A percentile compares a stretch with the other conserved stretches of the same genome.
Conservation (phyloP, 2,888 invertebrate species). For the Amiota minor region DNA sequence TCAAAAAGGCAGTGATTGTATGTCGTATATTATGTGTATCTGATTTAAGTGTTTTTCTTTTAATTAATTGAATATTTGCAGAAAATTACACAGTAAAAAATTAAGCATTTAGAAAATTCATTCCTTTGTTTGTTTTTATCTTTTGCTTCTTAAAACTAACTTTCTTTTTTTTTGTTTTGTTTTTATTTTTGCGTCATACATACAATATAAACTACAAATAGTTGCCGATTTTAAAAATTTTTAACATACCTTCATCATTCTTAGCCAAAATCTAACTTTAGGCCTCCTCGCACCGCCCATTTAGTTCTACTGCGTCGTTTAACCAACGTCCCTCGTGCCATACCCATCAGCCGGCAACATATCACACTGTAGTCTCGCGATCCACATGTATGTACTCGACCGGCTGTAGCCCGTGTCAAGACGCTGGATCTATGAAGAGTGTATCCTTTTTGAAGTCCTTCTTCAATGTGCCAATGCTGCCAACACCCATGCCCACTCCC, state of each 20-base stretch:
- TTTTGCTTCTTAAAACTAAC: background rate
- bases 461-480: slow-evolving; percentile 75
- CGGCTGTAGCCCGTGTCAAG: slow-evolving; percentile 92
- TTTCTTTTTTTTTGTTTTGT: slow-evolving; percentile 3
- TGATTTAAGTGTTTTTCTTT: background rate
- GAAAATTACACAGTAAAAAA: background rate
- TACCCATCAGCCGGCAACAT: slow-evolving; percentile 68
- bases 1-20: slow-evolving; percentile 69
- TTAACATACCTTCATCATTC: slow-evolving; percentile 21
- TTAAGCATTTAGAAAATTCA: slow-evolving; percentile 32
- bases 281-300: slow-evolving; percentile 10
- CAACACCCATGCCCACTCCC: slow-evolving; percentile 38
- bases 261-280: slow-evolving; percentile 11
- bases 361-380: slow-evolving; percentile 93
- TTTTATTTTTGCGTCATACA: background rate
- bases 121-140: background rate
- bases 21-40: slow-evolving; percentile 30
- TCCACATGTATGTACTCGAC: slow-evolving; percentile 95
- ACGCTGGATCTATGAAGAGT: slow-evolving; percentile 76
- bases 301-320: slow-evolving; percentile 15
- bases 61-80: background rate
- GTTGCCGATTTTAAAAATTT: too few species aligned
- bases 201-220: too few species aligned
- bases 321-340: slow-evolving; percentile 38
- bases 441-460: slow-evolving; percentile 77